Evolutionary conservation across 2,888 invertebrate species (phyloP).

Genomic region (Hypercompe scribonia): DNA sequence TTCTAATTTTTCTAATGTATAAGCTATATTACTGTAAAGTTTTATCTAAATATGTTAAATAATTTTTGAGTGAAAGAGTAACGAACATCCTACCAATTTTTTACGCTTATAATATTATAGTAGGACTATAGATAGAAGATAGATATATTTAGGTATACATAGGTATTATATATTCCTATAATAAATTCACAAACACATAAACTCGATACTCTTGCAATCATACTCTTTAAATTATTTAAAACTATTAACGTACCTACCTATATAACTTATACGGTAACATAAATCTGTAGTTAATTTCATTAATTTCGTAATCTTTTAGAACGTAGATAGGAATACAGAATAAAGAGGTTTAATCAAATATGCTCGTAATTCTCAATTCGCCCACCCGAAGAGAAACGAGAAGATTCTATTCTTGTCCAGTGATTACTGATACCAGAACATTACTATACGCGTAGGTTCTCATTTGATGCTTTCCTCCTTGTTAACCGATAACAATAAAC

Average conservation of each 20-base stretch:
- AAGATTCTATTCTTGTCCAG: constrained; percentile 3
- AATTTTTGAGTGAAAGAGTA: too few species aligned
- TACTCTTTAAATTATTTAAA: background rate
- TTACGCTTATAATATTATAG: too few species aligned
- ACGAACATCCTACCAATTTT: too few species aligned
- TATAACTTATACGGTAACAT: background rate
- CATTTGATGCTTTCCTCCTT: constrained; percentile 29
- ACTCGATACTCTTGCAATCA: background rate
- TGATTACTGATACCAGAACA: constrained; percentile 19
- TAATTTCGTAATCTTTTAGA: background rate
- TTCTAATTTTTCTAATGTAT: too few species aligned
- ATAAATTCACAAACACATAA: background rate
- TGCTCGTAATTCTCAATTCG: background rate
- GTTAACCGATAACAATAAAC: constrained; percentile 21
- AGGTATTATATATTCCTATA: background rate
- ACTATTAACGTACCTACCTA: background rate
- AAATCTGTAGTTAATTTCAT: background rate
- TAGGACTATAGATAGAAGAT: too few species aligned
- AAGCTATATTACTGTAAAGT: too few species aligned
- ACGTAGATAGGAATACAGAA: background rate
- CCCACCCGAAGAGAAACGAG: constrained; percentile 2
- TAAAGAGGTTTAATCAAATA: background rate
- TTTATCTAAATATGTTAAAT: too few species aligned
- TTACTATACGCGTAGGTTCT: constrained; percentile 36
- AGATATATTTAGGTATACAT: too few species aligned